Evolutionary conservation across 2,113 vertebrate genomes (phyloP).

Genomic region (Solea solea): DNA sequence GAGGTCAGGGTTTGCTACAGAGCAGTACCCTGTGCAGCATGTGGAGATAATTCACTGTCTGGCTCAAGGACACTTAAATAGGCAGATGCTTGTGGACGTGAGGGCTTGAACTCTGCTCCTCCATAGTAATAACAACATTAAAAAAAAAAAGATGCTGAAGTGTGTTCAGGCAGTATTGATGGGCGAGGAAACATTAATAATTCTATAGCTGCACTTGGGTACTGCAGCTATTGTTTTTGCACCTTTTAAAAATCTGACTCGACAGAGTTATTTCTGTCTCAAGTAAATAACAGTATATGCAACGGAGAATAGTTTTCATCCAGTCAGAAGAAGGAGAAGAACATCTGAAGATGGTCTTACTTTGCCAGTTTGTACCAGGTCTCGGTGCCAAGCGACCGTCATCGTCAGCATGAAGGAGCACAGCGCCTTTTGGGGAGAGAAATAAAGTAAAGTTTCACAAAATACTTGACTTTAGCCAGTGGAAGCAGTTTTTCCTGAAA

Average conservation of each 20-base stretch:
- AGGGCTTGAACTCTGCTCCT: slow-evolving; percentile 15
- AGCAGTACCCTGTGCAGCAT: neutral
- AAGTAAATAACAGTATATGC: neutral
- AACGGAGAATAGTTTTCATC: neutral
- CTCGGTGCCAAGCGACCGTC: slow-evolving; percentile 68
- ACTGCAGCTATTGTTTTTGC: neutral
- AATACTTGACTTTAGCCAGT: too few relatives aligned
- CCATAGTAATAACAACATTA: slow-evolving; percentile 4
- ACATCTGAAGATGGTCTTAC: slow-evolving; percentile 48
- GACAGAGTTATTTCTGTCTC: slow-evolving; percentile 5
- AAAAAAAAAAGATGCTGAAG: slow-evolving; percentile 10
- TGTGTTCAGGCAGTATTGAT: slow-evolving; percentile 15
- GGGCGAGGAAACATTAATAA: slow-evolving; percentile 34
- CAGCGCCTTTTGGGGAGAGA: slow-evolving; percentile 58
- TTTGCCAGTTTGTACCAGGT: slow-evolving; percentile 68
- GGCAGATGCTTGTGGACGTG: neutral
- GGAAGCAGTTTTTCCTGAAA: too few relatives aligned
- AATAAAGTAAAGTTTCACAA: neutral
- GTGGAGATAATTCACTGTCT: slow-evolving; percentile 39
- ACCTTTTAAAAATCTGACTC: slow-evolving; percentile 3
- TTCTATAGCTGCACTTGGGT: slow-evolving; percentile 1
- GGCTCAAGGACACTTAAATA: slow-evolving; percentile 45
- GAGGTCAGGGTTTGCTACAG: slow-evolving; percentile 26
- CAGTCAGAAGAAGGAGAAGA: neutral
- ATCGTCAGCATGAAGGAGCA: slow-evolving; percentile 77